Evolutionary conservation across 2,113 vertebrate species (phyloP), one percentile per base, ranked within the genome.

Genomic region (Notiomystis cincta): DNA sequence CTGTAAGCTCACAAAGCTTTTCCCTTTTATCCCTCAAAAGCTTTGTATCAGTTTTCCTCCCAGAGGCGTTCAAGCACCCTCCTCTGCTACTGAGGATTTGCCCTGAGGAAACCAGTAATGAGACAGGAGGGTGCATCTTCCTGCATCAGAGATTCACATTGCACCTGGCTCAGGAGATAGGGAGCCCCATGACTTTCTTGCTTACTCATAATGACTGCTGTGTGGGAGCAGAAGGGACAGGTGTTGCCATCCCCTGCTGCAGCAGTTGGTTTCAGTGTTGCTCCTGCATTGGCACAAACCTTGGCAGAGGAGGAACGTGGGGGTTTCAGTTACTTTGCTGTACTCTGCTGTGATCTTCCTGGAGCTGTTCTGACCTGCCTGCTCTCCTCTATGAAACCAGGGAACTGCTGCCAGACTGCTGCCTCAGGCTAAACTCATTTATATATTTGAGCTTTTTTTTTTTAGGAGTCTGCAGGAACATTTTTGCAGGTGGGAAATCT

Each of bases 261-360:
- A 73, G 87, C 62, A 38, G 21, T 38, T 71, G 47, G 64, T 53
- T 87, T 79, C 65, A 47, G 65, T 87, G 73, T 78, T 23, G 3
- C 23, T 53, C 47, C 64, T 78, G 73, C 38, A 5, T 45, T 53
- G 73, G 65, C 13, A 0, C 33, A 11, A 7, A 21, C 94, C 65
- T 45, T 28, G 33, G 31, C 8, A 35, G 48, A 54, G 23, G 45
- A 28, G 31, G 61, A 62, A 6, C 18, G 2, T 0, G 2, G 58
- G 27, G 33, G 3, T 67, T 85, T 82, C 0, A 1, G 24, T 76
- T 3, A 0, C 35, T 69, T 57, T 1, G 0, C 10, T 71, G 50
- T 62, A 5, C 28, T 60, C 53, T 22, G 33, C 2, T 37, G 15
- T 76, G 78, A 60, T 84, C 35, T 44, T 50, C 37, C 37, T 71